Conservation (phyloP, 2,113 vertebrate genomes). For the Melanerpes aurifrons region DNA sequence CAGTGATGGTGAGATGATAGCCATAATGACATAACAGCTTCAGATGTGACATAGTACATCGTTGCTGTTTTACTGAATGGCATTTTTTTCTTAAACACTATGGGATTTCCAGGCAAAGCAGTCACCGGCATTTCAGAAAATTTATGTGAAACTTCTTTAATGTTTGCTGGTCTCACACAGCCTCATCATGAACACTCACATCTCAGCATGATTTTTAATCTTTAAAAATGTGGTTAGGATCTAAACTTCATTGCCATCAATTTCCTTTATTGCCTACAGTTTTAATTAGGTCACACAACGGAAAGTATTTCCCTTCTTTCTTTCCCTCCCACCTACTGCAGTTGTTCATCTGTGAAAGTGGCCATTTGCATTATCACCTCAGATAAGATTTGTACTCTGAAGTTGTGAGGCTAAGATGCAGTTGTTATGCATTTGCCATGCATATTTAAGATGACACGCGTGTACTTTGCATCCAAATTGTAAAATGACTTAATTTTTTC, state of each 20-base stretch:
- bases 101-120: neutral
- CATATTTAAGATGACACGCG: constrained; percentile 19
- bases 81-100: neutral
- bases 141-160: neutral
- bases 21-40: neutral
- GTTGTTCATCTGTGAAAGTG: constrained; percentile 58
- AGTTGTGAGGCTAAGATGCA: constrained; percentile 12
- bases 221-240: constrained; percentile 54
- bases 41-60: neutral
- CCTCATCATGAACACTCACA: neutral
- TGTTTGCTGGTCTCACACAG: neutral
- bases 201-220: neutral
- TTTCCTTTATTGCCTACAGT: constrained; percentile 50
- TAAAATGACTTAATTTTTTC: neutral
- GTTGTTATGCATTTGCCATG: constrained; percentile 34
- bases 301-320: constrained; percentile 24
- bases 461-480: constrained; percentile 26
- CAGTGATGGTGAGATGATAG: neutral
- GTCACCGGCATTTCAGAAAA: neutral
- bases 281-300: constrained; percentile 71
- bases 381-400: constrained; percentile 50
- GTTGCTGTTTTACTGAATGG: neutral
- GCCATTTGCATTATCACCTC: constrained; percentile 53
- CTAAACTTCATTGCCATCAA: constrained; percentile 45
- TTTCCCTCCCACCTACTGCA: neutral